These are phyloP conservation scores for Falcaria lacertinaria DNA, from an alignment of 2,888 invertebrate genomes.

Conservation along the genomic window DNA sequence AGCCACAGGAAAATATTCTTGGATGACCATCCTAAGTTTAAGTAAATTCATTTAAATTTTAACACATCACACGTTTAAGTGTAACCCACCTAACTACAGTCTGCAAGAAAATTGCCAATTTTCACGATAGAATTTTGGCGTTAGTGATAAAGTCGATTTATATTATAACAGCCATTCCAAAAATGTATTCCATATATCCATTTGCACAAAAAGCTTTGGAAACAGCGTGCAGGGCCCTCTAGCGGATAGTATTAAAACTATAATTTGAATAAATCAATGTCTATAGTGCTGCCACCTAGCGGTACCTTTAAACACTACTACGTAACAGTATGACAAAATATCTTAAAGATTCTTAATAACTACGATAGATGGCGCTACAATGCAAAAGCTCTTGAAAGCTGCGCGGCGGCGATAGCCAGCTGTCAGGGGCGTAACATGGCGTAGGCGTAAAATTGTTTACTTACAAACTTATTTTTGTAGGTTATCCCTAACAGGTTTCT, in stretches of 20 bases:
- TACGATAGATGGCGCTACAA: constrained; percentile 50
- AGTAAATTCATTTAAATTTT: no score
- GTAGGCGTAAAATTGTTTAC: constrained; percentile 32
- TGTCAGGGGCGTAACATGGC: not conserved
- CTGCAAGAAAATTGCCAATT: no score
- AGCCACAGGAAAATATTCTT: no score
- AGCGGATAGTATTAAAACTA: constrained; percentile 14
- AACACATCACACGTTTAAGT: no score
- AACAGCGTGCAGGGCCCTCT: constrained; percentile 34
- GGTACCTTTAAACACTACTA: constrained; percentile 20
- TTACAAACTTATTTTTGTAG: constrained; percentile 24
- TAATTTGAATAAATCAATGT: not conserved
- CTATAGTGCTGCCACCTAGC: constrained; percentile 33
- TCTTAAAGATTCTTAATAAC: constrained; percentile 4
- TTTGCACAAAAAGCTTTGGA: no score
- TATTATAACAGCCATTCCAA: no score
- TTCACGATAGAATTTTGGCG: no score
- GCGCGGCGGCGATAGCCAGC: constrained; percentile 12
- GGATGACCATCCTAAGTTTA: no score
- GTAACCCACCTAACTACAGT: no score
- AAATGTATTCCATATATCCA: no score
- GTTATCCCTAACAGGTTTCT: constrained; percentile 3
- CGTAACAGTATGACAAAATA: not conserved
- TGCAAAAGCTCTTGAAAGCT: constrained; percentile 14
- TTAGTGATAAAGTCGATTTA: no score